Conservation (phyloP, 2,888 invertebrate species). For the Corythucha ciliata region DNA sequence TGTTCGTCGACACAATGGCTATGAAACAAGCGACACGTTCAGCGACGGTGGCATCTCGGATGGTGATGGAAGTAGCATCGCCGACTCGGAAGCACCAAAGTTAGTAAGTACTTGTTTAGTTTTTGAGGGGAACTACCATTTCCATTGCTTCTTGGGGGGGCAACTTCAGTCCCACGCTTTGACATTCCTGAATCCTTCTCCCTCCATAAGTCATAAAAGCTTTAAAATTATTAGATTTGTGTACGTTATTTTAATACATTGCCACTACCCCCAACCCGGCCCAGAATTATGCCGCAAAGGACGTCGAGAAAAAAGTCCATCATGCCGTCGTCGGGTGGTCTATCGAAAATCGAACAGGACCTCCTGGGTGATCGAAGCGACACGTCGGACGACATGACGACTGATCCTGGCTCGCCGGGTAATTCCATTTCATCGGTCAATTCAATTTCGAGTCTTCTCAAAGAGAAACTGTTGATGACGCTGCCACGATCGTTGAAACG, state of each 20-base stretch:
- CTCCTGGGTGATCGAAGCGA: conserved; percentile 44
- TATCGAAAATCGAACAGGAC: conserved; percentile 46
- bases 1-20: conserved; percentile 32
- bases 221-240: conserved; percentile 7
- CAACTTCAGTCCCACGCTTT: too few species aligned
- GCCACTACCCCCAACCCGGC: conserved; percentile 42
- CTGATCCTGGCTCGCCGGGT: conserved; percentile 54
- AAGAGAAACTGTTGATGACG: conserved; percentile 74
- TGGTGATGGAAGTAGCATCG: conserved; percentile 36
- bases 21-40: conserved; percentile 44
- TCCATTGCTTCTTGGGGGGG: too few species aligned
- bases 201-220: too few species aligned
- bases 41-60: conserved; percentile 44
- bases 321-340: conserved; percentile 43
- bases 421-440: conserved; percentile 78
- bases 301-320: conserved; percentile 56
- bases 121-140: too few species aligned
- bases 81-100: conserved; percentile 42
- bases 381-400: conserved; percentile 27
- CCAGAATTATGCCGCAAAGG: conserved; percentile 46
- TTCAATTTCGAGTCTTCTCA: conserved; percentile 70
- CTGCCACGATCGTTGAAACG: conserved; percentile 63
- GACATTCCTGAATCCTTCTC: too few species aligned
- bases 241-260: background rate
- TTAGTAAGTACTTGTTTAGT: conserved; percentile 28